Percentiles rank a stretch among this genome's conserved stretches.
Evolutionary conservation across 2,888 invertebrate genomes (phyloP).

Genomic region (Caenorhabditis sulstoni): DNA sequence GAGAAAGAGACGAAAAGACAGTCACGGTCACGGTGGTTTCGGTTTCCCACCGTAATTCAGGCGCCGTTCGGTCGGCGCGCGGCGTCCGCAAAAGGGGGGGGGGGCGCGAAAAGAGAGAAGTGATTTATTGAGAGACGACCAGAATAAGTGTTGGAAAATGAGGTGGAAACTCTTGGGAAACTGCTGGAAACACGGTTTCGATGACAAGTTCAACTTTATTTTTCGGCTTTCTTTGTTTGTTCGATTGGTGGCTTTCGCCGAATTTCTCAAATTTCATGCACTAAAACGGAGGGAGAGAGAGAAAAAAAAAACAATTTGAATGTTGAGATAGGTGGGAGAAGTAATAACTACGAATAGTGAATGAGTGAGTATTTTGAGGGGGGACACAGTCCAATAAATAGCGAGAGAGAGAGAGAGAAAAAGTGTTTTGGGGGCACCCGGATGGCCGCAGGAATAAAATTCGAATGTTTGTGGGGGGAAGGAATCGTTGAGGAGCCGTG

Average conservation of each 20-base stretch:
- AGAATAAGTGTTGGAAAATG: neutral
- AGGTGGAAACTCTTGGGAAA: slow-evolving; percentile 15
- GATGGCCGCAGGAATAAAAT: slow-evolving; percentile 46
- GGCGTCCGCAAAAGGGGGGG: slow-evolving; percentile 16
- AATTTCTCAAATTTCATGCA: slow-evolving; percentile 14
- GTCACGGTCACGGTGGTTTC: no score
- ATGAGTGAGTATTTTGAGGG: no score
- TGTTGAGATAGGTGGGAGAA: no score
- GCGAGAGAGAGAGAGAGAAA: slow-evolving; percentile 1
- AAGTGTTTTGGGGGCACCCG: slow-evolving; percentile 35
- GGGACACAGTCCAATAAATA: no score
- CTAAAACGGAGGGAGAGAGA: slow-evolving; percentile 17
- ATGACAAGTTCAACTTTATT: slow-evolving; percentile 6
- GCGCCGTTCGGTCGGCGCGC: slow-evolving; percentile 49
- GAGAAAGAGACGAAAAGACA: no score
- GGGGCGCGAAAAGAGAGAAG: slow-evolving; percentile 11
- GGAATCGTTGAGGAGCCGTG: slow-evolving; percentile 2
- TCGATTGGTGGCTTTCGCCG: neutral
- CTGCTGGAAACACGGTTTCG: slow-evolving; percentile 11
- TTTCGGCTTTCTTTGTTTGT: neutral
- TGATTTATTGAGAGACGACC: slow-evolving; percentile 30
- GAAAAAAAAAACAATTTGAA: neutral
- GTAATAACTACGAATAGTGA: no score
- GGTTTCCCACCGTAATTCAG: slow-evolving; percentile 56
- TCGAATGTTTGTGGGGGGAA: no score